These are phyloP conservation scores for Alosa alosa DNA, from an alignment of 2,113 vertebrate species.

Conservation along the genomic window DNA sequence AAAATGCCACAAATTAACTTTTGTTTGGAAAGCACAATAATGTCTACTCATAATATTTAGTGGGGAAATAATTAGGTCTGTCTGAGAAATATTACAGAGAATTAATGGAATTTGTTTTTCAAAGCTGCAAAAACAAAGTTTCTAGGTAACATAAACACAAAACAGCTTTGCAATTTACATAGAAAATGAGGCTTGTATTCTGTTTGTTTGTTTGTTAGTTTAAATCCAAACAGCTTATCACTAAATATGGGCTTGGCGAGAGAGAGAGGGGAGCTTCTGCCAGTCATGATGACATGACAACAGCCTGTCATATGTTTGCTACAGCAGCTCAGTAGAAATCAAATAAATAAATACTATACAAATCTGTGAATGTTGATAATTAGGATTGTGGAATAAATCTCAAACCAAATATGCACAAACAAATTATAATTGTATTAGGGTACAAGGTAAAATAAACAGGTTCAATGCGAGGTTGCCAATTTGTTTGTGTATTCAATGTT, in stretches of 20 bases:
- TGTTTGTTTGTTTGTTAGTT: conserved; percentile 10
- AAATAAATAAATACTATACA: conserved; percentile 1
- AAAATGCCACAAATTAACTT: not conserved
- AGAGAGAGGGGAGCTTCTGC: conserved; percentile 9
- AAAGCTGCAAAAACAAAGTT: conserved; percentile 31
- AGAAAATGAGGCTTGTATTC: conserved; percentile 34
- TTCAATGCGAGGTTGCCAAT: not conserved
- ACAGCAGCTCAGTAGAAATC: not conserved
- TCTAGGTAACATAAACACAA: conserved; percentile 27
- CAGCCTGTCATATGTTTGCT: not conserved
- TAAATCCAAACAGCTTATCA: conserved; percentile 31
- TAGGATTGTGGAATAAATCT: conserved; percentile 15
- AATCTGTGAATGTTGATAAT: conserved; percentile 16
- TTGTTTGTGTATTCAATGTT: not conserved
- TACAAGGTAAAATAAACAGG: not conserved
- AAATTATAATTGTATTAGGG: conserved; percentile 6
- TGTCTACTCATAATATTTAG: conserved; percentile 6
- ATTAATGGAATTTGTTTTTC: conserved; percentile 6
- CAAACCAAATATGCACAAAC: conserved; percentile 11
- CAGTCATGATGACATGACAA: conserved; percentile 30
- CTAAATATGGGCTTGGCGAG: conserved; percentile 26
- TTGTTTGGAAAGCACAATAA: not conserved
- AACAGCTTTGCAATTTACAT: conserved; percentile 36
- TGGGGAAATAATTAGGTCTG: conserved; percentile 11
- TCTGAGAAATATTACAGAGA: conserved; percentile 18